A percentile compares a stretch with the other conserved stretches of the same genome.
Evolutionary conservation across 2,888 invertebrate species (phyloP).

Genomic region (Autographa pulchrina): DNA sequence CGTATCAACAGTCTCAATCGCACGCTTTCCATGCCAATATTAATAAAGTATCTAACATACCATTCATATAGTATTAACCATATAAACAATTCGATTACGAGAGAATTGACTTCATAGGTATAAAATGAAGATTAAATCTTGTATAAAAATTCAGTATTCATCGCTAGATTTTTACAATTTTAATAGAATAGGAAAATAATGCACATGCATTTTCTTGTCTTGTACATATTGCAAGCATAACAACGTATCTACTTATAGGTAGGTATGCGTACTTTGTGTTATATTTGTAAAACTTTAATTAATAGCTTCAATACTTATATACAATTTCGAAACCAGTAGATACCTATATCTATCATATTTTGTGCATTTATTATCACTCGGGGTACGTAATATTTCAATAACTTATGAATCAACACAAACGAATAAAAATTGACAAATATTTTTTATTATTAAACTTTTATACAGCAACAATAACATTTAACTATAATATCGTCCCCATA

Average conservation of each 20-base stretch:
- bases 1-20: constrained; percentile 79
- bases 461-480: constrained; percentile 60
- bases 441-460: constrained; percentile 54
- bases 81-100: constrained; percentile 81
- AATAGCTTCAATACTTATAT: constrained; percentile 60
- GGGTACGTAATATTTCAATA: constrained; percentile 60
- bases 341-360: constrained; percentile 61
- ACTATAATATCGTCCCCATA: constrained; percentile 51
- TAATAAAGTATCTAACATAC: constrained; percentile 71
- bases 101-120: constrained; percentile 86
- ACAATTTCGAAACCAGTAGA: constrained; percentile 59
- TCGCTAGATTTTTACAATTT: constrained; percentile 66
- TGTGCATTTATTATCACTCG: constrained; percentile 74
- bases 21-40: constrained; percentile 78
- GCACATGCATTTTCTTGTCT: constrained; percentile 71
- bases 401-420: constrained; percentile 55
- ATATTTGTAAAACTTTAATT: constrained; percentile 61
- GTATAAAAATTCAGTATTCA: constrained; percentile 80
- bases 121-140: constrained; percentile 81
- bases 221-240: constrained; percentile 71
- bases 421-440: constrained; percentile 63
- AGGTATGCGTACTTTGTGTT: constrained; percentile 55
- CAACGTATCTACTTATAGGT: constrained; percentile 66
- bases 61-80: constrained; percentile 69
- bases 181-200: constrained; percentile 77